Conservation (phyloP, 2,113 vertebrate species). For the Microtus montanus region DNA sequence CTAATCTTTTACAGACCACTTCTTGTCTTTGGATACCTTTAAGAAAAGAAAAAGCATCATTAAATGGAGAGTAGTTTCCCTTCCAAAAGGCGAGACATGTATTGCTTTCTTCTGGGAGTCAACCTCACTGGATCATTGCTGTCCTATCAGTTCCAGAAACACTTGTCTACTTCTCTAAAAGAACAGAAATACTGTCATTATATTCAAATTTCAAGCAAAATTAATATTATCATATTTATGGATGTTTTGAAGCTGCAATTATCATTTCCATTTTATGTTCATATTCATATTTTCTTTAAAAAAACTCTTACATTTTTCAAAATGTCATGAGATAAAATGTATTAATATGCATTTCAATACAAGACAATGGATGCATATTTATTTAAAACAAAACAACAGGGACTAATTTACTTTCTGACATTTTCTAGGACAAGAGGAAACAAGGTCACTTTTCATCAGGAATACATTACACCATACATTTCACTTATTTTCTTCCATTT, state of each 20-base stretch:
- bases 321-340: conserved; percentile 66
- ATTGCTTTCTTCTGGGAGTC: conserved; percentile 60
- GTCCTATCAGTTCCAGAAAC: conserved; percentile 72
- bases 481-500: conserved; percentile 46
- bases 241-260: conserved; percentile 72
- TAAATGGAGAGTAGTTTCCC: conserved; percentile 60
- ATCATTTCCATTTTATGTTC: conserved; percentile 68
- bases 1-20: conserved; percentile 95
- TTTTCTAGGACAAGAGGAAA: conserved; percentile 62
- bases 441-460: conserved; percentile 69
- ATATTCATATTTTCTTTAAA: conserved; percentile 72
- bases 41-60: conserved; percentile 74
- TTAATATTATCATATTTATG: conserved; percentile 57
- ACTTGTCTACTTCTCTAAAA: conserved; percentile 40
- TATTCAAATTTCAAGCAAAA: conserved; percentile 62
- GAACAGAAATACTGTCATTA: conserved; percentile 63
- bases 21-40: conserved; percentile 97
- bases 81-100: conserved; percentile 47
- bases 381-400: conserved; percentile 75
- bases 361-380: conserved; percentile 67
- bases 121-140: conserved; percentile 64
- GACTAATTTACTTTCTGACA: conserved; percentile 56
- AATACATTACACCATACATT: conserved; percentile 66
- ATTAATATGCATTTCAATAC: conserved; percentile 62
- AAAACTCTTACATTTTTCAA: conserved; percentile 56